Evolutionary conservation across 2,888 invertebrate species (phyloP), one percentile per base, ranked within the genome.

Genomic region (Ptilodon capucinus): DNA sequence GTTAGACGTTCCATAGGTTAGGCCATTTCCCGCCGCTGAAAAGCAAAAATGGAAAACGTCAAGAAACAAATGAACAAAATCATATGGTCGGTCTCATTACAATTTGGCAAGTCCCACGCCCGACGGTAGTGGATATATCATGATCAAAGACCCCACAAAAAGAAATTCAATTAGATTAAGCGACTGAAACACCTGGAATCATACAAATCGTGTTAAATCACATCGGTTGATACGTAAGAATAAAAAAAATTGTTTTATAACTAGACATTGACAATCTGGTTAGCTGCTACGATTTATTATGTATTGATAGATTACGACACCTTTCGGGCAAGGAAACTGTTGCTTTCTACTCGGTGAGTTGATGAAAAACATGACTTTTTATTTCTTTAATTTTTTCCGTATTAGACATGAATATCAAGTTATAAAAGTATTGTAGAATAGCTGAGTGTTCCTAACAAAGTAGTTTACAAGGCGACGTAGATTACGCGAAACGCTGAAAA

Each of bases 11-110:
- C 18, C n/a, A 48, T 43, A 44, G 46, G 39, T 48, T 49, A 39
- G 51, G 49, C 53, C 56, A 44, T 47, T 46, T 42, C 42, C 11
- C 35, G 36, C 44, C 38, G 42, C 44, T 57, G 54, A 83, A 84
- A 83, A 84, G 72, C 62, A 78, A 84, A 85, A 74, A 69, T 76
- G 61, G 71, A 83, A 84, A 63, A 70, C 56, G 80, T 81, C 83
- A 84, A 57, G 64, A 79, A 89, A 90, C 87, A 90, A 90, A 77
- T 84, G 88, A 89, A 88, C 55, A 51, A 74, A 86, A 91, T 86
- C 90, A 91, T 89, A 90, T 91, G 90, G 79, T 87, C 74, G 71
- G 76, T 83, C 82, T 84, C 81, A 38, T 28, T 82, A 82, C 80
- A 81, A 76, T 80, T 85, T 84, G 88, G 85, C 88, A 86, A 86